phyloP scores from a whole-genome alignment of 2,113 vertebrate genomes.

The Prunella fulvescens region DNA sequence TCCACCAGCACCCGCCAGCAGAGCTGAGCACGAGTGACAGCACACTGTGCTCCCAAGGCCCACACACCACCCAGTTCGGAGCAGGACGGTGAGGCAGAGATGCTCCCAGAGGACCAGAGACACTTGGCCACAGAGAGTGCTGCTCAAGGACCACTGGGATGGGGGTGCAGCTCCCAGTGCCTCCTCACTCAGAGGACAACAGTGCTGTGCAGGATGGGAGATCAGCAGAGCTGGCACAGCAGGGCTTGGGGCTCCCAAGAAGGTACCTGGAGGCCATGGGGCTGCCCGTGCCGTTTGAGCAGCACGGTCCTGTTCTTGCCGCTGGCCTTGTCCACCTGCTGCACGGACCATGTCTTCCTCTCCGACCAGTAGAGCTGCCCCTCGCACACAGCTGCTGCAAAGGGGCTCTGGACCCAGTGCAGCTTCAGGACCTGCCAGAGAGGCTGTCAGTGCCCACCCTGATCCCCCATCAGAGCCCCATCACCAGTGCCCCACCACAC shows the following conservation, averaged over 20 bases:
- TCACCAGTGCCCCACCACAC: conserved; percentile 43
- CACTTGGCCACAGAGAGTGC: background rate
- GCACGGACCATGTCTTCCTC: conserved; percentile 77
- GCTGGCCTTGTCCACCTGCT: conserved; percentile 78
- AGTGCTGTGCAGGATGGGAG: background rate
- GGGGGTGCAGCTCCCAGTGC: background rate
- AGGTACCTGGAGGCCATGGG: conserved; percentile 85
- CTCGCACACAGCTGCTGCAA: conserved; percentile 83
- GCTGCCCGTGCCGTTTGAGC: conserved; percentile 82
- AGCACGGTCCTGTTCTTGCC: conserved; percentile 83
- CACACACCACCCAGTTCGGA: fast-evolving
- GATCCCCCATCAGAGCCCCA: fast-evolving
- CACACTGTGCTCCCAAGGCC: fast-evolving
- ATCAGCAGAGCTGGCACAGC: background rate
- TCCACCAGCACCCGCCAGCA: fast-evolving
- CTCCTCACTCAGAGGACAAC: fast-evolving
- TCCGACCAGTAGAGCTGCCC: conserved; percentile 89
- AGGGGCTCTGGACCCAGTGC: conserved; percentile 79
- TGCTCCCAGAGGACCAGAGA: background rate
- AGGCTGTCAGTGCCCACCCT: fast-evolving
- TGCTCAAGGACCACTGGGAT: background rate
- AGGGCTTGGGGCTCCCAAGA: background rate
- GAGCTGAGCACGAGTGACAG: fast-evolving
- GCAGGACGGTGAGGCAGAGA: background rate
- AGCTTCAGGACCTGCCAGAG: conserved; percentile 80